These are phyloP conservation scores for Agrenia bidenticulata DNA, from an alignment of 2,888 invertebrate species.

Conservation along the genomic window DNA sequence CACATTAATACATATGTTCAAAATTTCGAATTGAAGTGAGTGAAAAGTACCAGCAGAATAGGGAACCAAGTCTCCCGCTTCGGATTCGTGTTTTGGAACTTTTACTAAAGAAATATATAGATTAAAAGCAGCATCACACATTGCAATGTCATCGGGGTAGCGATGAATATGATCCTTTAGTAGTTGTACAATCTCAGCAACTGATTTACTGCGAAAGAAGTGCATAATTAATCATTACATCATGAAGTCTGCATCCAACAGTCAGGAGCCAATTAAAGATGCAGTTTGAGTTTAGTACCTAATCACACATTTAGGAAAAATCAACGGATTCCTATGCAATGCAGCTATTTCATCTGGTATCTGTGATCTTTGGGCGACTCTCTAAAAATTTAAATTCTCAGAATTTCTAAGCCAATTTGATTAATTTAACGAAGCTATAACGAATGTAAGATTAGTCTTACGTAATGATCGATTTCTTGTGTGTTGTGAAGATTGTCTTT, in stretches of 20 bases:
- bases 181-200: slow-evolving; percentile 38
- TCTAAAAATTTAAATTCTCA: not conserved
- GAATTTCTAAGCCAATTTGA: not conserved
- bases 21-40: too few relatives aligned
- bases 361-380: slow-evolving; percentile 7
- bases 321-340: slow-evolving; percentile 29
- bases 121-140: slow-evolving; percentile 37
- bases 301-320: slow-evolving; percentile 31
- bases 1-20: too few relatives aligned
- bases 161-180: slow-evolving; percentile 34
- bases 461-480: slow-evolving; percentile 27
- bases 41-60: slow-evolving; percentile 39
- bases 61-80: slow-evolving; percentile 40
- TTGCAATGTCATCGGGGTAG: slow-evolving; percentile 35
- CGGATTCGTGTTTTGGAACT: slow-evolving; percentile 49
- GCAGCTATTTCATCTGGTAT: slow-evolving; percentile 27
- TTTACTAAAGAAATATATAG: slow-evolving; percentile 45
- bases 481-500: slow-evolving; percentile 35
- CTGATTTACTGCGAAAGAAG: slow-evolving; percentile 30
- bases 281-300: slow-evolving; percentile 25
- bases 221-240: not conserved
- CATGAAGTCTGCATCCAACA: slow-evolving; percentile 2
- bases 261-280: not conserved
- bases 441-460: slow-evolving; percentile 15
- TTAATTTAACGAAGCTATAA: too few relatives aligned